These are phyloP conservation scores for Pedetes capensis DNA, from an alignment of 2,113 vertebrate species.

Conservation along the genomic window DNA sequence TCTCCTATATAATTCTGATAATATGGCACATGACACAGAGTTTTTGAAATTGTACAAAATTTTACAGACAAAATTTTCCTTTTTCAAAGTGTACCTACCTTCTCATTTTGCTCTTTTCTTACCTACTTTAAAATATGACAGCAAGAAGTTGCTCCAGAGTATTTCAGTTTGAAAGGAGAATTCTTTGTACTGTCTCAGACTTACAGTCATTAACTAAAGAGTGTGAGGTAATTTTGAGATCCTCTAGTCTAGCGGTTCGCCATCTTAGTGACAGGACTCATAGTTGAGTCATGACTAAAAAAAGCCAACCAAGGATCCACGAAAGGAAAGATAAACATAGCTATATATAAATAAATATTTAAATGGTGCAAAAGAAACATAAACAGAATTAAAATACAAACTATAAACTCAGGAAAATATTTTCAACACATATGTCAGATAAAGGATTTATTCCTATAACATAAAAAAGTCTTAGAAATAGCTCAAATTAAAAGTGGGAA, in stretches of 20 bases:
- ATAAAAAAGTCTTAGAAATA: slow-evolving; percentile 33
- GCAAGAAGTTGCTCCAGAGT: background rate
- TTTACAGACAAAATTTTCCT: background rate
- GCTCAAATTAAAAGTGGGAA: background rate
- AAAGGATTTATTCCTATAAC: slow-evolving; percentile 33
- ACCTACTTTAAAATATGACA: background rate
- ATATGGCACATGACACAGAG: background rate
- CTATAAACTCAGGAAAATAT: slow-evolving; percentile 53
- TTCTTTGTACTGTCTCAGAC: background rate
- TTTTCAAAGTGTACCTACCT: background rate
- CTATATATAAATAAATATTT: slow-evolving; percentile 46
- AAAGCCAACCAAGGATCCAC: background rate
- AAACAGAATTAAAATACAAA: slow-evolving; percentile 43
- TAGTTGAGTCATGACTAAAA: slow-evolving; percentile 29
- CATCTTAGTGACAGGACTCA: background rate
- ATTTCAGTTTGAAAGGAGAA: slow-evolving; percentile 6
- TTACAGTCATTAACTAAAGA: background rate
- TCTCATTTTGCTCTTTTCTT: background rate
- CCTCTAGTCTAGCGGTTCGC: background rate
- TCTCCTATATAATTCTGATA: background rate
- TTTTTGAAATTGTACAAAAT: background rate
- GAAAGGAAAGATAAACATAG: slow-evolving; percentile 20
- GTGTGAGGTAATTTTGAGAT: background rate
- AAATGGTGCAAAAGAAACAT: slow-evolving; percentile 40
- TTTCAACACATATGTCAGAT: slow-evolving; percentile 53